Evolutionary conservation across 2,888 invertebrate species (phyloP), one percentile per base, ranked within the genome.

Genomic region (Himalopsyche anomala): DNA sequence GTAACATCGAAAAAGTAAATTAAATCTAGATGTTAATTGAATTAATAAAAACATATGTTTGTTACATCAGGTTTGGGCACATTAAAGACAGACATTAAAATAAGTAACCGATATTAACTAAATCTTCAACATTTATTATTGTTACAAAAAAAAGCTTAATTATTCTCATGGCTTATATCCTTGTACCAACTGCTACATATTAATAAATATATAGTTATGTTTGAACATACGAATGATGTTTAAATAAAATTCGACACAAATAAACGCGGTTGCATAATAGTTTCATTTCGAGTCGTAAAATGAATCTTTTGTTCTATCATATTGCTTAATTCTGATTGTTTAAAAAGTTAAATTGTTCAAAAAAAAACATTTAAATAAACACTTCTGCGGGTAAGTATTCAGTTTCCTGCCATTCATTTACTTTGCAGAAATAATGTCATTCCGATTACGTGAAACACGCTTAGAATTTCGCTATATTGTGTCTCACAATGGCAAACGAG

Each of bases 391-490:
- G 28, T 69, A 74, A 11, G 38, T 38, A 38, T 15, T 74, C 19
- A 19, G 74, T 38, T 74, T 74, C 74, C 74, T 74, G 74, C n/a
- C 74, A 74, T 74, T 74, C 74, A 74, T 74, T 74, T 36, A 74
- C 28, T 74, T 74, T 74, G 74, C 74, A 74, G 74, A 74, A 74
- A 74, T 74, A 74, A 74, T 74, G 74, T 74, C 74, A 74, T 74
- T 74, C 74, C 36, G 38, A 74, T 74, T 74, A 74, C 74, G 74
- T 74, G 38, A 74, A 74, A 36, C 74, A 74, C 15, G 74, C 74
- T 74, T 74, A 38, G 74, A 74, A 74, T 74, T 74, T 38, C 74
- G 74, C 74, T 74, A 36, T 74, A 74, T 74, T 74, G 28, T 74
- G 36, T 15, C 74, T 74, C 36, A 74, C 74, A 74, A 74, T 74